phyloP scores from a whole-genome alignment of 2,113 vertebrate species.

The human region DNA sequence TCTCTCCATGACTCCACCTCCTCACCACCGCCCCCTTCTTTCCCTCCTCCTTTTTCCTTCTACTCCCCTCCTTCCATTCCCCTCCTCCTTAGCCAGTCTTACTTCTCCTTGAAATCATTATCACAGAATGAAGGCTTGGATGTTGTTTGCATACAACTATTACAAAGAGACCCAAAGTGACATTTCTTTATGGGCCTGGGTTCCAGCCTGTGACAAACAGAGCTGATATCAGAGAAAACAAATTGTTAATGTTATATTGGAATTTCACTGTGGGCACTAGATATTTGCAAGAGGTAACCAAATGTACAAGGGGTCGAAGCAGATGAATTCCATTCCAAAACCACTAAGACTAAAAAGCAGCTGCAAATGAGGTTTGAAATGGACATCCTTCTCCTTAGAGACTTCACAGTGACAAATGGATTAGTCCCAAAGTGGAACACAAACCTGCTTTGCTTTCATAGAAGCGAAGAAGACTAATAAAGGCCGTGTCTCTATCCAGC shows the following conservation, averaged over 20 bases:
- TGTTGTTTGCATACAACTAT: constrained; percentile 36
- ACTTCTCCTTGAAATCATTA: constrained; percentile 3
- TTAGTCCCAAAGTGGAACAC: constrained; percentile 59
- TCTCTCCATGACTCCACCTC: background rate
- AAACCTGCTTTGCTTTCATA: constrained; percentile 71
- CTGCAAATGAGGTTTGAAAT: constrained; percentile 58
- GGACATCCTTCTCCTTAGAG: constrained; percentile 59
- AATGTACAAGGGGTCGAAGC: background rate
- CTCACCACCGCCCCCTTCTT: background rate
- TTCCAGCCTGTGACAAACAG: constrained; percentile 21
- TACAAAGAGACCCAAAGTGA: background rate
- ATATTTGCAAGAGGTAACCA: background rate
- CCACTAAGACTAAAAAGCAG: constrained; percentile 44
- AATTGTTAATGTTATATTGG: background rate
- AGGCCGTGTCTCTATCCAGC: background rate
- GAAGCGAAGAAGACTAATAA: constrained; percentile 56
- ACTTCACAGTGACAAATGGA: constrained; percentile 59
- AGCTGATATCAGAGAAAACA: background rate
- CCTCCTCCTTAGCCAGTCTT: background rate
- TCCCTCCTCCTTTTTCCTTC: accelerated
- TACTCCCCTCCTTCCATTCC: background rate
- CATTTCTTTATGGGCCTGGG: constrained; percentile 7
- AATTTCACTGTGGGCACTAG: background rate
- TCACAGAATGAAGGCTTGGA: background rate
- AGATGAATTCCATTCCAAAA: constrained; percentile 24